phyloP scores from a whole-genome alignment of 1,140 invertebrate genomes.

The Druon quercuslanigerum region DNA sequence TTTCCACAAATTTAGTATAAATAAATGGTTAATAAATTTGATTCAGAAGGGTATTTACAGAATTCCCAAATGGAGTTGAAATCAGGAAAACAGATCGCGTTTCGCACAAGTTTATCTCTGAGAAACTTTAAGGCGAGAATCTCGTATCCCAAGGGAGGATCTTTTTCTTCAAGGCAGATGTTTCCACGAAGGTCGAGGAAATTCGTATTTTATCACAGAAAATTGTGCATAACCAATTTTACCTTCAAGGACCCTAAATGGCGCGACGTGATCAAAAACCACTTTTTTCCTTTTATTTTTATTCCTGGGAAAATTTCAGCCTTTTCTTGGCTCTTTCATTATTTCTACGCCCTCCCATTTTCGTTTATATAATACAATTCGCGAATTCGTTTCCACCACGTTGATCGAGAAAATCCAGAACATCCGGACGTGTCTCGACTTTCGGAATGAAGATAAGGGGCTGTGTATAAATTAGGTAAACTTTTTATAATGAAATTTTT shows the following conservation, averaged over 20 bases:
- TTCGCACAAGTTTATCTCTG: conserved; percentile 8
- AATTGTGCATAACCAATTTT: conserved; percentile 51
- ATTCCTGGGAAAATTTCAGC: conserved; percentile 2
- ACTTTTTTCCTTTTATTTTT: background rate
- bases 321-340: background rate
- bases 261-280: conserved; percentile 9
- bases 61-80: conserved; percentile 11
- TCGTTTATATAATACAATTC: conserved; percentile 5
- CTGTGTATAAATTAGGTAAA: no score
- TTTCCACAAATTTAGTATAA: no score
- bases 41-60: no score
- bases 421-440: conserved; percentile 25
- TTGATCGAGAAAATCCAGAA: conserved; percentile 24
- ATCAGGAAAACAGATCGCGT: conserved; percentile 7
- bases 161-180: background rate
- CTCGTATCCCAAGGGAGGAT: background rate
- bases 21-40: no score
- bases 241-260: conserved; percentile 18
- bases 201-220: conserved; percentile 38
- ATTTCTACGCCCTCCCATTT: background rate
- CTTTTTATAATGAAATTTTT: no score
- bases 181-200: background rate
- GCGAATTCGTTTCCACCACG: conserved; percentile 11
- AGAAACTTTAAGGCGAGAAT: background rate
- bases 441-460: background rate